Percentiles rank a stretch among this genome's conserved stretches.
Evolutionary conservation across 2,113 vertebrate species (phyloP).

Genomic region (Archocentrus centrarchus): DNA sequence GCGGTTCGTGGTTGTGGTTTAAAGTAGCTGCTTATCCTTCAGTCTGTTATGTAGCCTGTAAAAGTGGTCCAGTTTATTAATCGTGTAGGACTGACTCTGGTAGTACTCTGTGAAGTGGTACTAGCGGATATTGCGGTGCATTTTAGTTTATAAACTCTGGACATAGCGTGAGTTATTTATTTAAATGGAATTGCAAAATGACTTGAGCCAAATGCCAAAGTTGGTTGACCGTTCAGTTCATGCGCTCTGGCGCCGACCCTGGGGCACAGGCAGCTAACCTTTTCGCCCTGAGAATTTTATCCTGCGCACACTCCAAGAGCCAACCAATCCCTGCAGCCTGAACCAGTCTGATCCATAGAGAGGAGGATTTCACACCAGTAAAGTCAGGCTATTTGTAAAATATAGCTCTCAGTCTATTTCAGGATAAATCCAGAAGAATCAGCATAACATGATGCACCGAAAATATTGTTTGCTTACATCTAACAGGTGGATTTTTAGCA

Average conservation of each 20-base stretch:
- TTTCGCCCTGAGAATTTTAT: conserved; percentile 36
- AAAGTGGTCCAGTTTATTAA: neutral
- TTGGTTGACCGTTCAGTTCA: neutral
- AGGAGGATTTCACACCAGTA: neutral
- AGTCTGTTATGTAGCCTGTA: neutral
- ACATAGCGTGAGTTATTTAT: neutral
- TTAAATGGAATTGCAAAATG: neutral
- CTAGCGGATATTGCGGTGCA: neutral
- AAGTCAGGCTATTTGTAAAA: neutral
- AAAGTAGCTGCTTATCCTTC: no score
- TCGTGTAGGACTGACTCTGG: neutral
- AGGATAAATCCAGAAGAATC: neutral
- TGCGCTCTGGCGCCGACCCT: neutral
- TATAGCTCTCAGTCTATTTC: neutral
- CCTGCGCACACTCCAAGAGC: neutral
- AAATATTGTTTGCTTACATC: neutral
- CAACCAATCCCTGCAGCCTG: conserved; percentile 14
- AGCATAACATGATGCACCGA: neutral
- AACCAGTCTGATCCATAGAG: neutral
- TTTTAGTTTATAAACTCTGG: neutral
- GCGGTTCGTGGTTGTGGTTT: neutral
- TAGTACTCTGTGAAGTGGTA: neutral
- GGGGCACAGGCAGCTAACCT: conserved; percentile 23
- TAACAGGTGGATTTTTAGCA: neutral
- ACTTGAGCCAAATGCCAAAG: neutral